Conservation (phyloP, 1,140 invertebrate species). For the Pseudoatta argentina region DNA sequence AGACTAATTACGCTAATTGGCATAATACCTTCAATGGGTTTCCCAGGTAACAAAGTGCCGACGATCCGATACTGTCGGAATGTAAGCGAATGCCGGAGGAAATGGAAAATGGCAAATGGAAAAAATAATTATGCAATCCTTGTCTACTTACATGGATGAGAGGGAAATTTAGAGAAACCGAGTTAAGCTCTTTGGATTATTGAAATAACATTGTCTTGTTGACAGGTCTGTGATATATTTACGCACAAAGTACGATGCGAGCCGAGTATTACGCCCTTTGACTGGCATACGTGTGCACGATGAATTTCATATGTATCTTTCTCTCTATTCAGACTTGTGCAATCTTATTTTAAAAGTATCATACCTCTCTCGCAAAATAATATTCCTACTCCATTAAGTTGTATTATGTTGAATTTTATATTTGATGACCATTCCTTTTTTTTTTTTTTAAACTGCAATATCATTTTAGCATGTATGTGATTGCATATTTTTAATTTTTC, state of each 20-base stretch:
- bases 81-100: constrained; percentile 39
- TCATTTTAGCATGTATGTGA: neutral
- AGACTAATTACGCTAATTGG: constrained; percentile 81
- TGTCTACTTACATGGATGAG: constrained; percentile 15
- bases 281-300: neutral
- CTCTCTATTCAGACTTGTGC: neutral
- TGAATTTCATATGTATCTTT: constrained; percentile 13
- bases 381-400: neutral
- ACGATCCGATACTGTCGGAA: constrained; percentile 37
- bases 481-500: neutral
- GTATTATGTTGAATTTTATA: neutral
- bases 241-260: constrained; percentile 36
- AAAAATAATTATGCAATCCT: constrained; percentile 21
- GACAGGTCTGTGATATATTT: constrained; percentile 53
- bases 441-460: neutral
- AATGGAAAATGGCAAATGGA: constrained; percentile 6
- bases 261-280: constrained; percentile 30
- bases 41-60: constrained; percentile 69
- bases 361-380: neutral
- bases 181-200: constrained; percentile 47
- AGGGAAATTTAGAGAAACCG: constrained; percentile 12
- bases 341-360: neutral
- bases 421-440: neutral
- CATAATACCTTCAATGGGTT: constrained; percentile 77
- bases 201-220: constrained; percentile 49